Conservation (phyloP, 2,113 vertebrate genomes). For the Morone chrysops region DNA sequence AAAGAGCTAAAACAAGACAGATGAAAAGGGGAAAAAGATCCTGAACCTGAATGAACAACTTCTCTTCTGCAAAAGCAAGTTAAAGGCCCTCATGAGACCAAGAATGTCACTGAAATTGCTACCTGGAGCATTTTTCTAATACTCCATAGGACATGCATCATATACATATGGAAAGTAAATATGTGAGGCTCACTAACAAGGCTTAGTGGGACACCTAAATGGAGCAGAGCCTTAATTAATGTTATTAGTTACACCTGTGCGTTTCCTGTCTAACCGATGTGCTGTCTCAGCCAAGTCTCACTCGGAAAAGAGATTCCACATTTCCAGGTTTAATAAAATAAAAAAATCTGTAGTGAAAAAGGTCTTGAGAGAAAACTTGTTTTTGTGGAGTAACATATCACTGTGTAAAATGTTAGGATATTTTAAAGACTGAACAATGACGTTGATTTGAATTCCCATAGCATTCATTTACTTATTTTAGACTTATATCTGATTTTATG, state of each 20-base stretch:
- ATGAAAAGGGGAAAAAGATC: constrained; percentile 3
- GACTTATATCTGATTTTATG: too few relatives aligned
- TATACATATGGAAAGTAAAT: not conserved
- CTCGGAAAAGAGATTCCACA: too few relatives aligned
- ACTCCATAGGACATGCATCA: not conserved
- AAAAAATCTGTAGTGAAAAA: not conserved
- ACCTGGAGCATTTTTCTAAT: not conserved
- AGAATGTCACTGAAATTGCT: not conserved
- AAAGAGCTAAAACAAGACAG: not conserved
- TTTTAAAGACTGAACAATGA: too few relatives aligned
- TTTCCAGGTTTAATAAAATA: too few relatives aligned
- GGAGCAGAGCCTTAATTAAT: not conserved
- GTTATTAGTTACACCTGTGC: not conserved
- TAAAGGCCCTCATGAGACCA: not conserved
- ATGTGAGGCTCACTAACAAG: not conserved
- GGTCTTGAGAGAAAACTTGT: not conserved
- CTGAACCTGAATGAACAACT: not conserved
- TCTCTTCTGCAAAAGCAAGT: constrained; percentile 1
- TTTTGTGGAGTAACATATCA: too few relatives aligned
- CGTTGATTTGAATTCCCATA: too few relatives aligned
- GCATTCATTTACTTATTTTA: too few relatives aligned
- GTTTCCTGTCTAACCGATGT: not conserved
- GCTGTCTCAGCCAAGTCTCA: too few relatives aligned
- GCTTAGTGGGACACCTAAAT: not conserved
- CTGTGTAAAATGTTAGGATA: too few relatives aligned